Percentiles rank a stretch among this genome's conserved stretches.
phyloP scores from a whole-genome alignment of 2,797 vertebrate species.

The Falco novaeseelandiae region DNA sequence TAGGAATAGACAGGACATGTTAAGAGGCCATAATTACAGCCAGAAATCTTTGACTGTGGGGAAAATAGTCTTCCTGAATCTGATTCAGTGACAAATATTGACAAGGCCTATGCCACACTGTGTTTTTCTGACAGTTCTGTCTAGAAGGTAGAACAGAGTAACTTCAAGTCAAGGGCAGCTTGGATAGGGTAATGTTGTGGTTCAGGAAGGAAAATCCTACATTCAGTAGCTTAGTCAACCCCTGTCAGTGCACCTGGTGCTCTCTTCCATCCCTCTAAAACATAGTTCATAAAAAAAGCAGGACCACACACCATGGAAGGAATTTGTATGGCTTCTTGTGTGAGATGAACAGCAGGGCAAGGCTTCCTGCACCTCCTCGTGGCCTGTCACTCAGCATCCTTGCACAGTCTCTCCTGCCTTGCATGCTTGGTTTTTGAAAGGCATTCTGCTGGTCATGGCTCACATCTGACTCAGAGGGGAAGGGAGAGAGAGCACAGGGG shows the following conservation, averaged over 20 bases:
- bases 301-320: background rate
- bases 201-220: slow-evolving; percentile 15
- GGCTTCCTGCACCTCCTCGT: background rate
- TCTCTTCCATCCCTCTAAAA: background rate
- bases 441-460: background rate
- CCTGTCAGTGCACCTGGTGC: background rate
- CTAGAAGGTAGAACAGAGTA: background rate
- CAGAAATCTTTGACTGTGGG: slow-evolving; percentile 51
- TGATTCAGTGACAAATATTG: slow-evolving; percentile 46
- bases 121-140: slow-evolving; percentile 44
- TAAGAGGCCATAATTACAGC: slow-evolving; percentile 59
- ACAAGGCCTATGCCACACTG: slow-evolving; percentile 1
- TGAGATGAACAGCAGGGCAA: background rate
- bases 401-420: background rate
- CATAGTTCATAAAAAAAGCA: background rate
- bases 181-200: background rate
- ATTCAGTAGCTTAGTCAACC: background rate
- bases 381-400: background rate
- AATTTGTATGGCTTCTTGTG: background rate
- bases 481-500: background rate
- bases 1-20: slow-evolving; percentile 55
- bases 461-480: background rate
- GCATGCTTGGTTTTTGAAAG: background rate
- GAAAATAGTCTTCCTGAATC: slow-evolving; percentile 19
- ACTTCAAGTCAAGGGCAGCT: background rate